Conservation (phyloP, 2,797 vertebrate species). For the Scyliorhinus canicula region DNA sequence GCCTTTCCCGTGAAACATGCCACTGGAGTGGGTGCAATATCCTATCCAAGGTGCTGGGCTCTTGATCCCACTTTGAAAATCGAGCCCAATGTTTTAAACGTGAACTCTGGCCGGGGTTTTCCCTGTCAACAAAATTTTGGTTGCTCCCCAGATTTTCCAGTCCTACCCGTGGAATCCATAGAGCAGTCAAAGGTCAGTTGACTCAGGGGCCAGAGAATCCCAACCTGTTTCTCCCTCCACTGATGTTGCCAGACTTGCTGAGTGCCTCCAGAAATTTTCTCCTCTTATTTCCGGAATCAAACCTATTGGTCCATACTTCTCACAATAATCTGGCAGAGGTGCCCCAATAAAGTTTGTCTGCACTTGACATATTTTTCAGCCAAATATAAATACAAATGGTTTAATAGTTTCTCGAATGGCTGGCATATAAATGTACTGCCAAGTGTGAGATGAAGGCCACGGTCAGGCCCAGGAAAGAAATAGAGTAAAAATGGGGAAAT, state of each 20-base stretch:
- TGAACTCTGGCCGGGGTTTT: neutral
- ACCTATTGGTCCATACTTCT: neutral
- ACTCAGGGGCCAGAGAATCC: too few relatives aligned
- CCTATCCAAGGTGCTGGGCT: neutral
- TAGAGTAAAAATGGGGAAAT: too few relatives aligned
- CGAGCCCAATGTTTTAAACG: neutral
- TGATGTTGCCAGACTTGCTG: neutral
- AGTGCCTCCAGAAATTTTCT: neutral
- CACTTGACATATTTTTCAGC: neutral
- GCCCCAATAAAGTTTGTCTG: neutral
- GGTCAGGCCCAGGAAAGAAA: neutral
- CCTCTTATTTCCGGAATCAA: neutral
- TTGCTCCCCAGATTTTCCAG: too few relatives aligned
- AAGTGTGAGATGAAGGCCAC: neutral
- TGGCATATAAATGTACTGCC: too few relatives aligned
- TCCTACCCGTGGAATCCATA: too few relatives aligned
- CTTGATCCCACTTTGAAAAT: neutral
- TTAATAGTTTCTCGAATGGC: neutral
- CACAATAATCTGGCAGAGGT: neutral
- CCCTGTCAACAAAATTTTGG: too few relatives aligned
- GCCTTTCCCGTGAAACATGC: too few relatives aligned
- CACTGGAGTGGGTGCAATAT: too few relatives aligned
- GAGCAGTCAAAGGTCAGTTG: too few relatives aligned
- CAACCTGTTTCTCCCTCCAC: neutral
- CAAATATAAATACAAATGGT: neutral